Conservation (phyloP, 2,113 vertebrate genomes). For the Muscicapa adusta region DNA sequence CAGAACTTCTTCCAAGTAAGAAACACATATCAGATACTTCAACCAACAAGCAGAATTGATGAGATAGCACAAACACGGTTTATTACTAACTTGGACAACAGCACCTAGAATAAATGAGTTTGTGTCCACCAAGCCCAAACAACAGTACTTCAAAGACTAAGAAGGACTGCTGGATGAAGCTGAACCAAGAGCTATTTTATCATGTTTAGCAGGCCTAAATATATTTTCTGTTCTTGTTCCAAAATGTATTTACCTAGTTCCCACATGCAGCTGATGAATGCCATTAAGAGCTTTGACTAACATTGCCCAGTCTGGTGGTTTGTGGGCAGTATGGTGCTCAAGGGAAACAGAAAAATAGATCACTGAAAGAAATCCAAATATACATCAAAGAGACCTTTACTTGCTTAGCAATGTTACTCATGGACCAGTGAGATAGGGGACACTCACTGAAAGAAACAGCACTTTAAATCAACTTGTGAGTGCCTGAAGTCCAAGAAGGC, state of each 20-base stretch:
- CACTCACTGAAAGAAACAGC: not conserved
- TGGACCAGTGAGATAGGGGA: not conserved
- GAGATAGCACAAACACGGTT: not conserved
- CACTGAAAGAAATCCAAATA: not conserved
- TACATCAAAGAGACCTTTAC: not conserved
- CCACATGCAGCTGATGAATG: conserved; percentile 7
- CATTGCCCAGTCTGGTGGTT: not conserved
- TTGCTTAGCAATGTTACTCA: not conserved
- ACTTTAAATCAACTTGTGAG: not conserved
- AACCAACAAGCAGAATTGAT: not conserved
- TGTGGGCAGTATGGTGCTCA: not conserved
- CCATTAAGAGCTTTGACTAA: not conserved
- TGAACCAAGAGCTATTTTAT: not conserved
- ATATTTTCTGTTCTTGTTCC: conserved; percentile 32
- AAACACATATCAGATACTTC: not conserved
- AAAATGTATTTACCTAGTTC: not conserved
- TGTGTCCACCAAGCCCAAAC: not conserved
- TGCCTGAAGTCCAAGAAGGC: not conserved
- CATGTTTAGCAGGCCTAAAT: not conserved
- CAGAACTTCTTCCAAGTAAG: not conserved
- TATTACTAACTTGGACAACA: not conserved
- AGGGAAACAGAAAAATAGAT: not conserved
- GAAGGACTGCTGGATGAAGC: not conserved
- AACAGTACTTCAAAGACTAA: conserved; percentile 24
- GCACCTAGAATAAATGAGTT: not conserved